These are phyloP conservation scores for Acronicta leporina DNA, from an alignment of 2,888 invertebrate species.

Conservation along the genomic window DNA sequence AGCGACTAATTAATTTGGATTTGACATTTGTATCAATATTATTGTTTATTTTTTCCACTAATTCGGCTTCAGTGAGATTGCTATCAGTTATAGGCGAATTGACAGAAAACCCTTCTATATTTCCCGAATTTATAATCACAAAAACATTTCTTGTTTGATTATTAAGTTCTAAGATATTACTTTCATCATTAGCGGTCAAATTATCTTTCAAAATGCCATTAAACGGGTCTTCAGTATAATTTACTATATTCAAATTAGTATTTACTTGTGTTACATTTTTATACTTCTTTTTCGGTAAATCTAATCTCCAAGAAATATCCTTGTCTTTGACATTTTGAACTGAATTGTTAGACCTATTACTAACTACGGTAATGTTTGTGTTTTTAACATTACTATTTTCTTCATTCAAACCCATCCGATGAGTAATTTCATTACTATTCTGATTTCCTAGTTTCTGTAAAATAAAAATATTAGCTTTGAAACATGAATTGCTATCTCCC, in stretches of 20 bases:
- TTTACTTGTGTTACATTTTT: not conserved
- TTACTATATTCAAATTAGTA: too few species aligned
- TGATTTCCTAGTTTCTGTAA: not conserved
- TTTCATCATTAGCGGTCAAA: not conserved
- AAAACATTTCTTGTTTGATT: not conserved
- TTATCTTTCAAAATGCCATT: not conserved
- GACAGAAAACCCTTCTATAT: not conserved
- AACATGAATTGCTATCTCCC: too few species aligned
- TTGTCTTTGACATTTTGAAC: not conserved
- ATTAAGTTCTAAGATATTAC: not conserved
- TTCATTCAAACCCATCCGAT: not conserved
- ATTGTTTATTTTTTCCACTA: not conserved
- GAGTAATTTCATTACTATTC: not conserved
- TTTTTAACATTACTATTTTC: not conserved
- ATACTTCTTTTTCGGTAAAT: not conserved
- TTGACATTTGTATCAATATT: not conserved
- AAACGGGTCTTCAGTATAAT: not conserved
- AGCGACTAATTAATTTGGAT: not conserved
- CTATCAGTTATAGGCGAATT: not conserved
- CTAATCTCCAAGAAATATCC: not conserved
- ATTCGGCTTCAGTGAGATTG: not conserved
- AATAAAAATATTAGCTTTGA: not conserved
- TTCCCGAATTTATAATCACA: slow-evolving; percentile 7
- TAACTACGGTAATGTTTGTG: not conserved
- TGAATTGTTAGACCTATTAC: not conserved